phyloP scores from a whole-genome alignment of 2,888 invertebrate genomes.

The Hirudinaria manillensis region DNA sequence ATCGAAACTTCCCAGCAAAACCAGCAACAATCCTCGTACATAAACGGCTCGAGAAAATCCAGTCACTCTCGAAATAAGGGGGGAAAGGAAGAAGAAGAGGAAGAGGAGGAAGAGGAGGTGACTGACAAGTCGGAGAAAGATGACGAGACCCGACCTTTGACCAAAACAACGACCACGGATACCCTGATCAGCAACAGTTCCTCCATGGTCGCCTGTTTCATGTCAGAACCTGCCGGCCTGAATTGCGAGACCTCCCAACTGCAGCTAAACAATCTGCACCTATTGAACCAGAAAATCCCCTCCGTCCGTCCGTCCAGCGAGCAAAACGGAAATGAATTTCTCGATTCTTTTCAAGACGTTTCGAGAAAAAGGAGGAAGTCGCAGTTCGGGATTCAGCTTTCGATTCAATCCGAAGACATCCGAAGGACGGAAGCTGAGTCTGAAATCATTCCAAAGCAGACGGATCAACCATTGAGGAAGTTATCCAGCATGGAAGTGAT shows the following conservation, averaged over 20 bases:
- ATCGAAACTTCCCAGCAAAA: background rate
- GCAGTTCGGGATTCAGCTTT: too few relatives aligned
- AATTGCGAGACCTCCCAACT: background rate
- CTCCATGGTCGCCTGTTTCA: background rate
- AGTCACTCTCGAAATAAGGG: background rate
- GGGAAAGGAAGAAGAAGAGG: background rate
- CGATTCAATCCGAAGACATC: too few relatives aligned
- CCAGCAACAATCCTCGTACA: background rate
- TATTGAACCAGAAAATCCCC: too few relatives aligned
- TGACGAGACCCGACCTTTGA: background rate
- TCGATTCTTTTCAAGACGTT: too few relatives aligned
- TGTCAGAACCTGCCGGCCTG: background rate
- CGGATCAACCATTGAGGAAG: too few relatives aligned
- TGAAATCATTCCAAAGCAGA: too few relatives aligned
- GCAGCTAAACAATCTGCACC: too few relatives aligned
- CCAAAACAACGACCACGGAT: slow-evolving; percentile 6
- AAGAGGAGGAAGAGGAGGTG: background rate
- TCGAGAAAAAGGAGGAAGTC: too few relatives aligned
- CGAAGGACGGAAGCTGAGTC: too few relatives aligned
- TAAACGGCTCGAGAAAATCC: background rate
- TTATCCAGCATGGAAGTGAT: background rate
- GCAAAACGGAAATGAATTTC: too few relatives aligned
- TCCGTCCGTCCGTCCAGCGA: too few relatives aligned
- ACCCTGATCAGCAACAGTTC: slow-evolving; percentile 14
- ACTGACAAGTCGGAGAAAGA: background rate